A percentile compares a stretch with the other conserved stretches of the same genome.
These are phyloP conservation scores for Sterrhoptilus dennistouni DNA, from an alignment of 2,113 vertebrate species.

Conservation along the genomic window DNA sequence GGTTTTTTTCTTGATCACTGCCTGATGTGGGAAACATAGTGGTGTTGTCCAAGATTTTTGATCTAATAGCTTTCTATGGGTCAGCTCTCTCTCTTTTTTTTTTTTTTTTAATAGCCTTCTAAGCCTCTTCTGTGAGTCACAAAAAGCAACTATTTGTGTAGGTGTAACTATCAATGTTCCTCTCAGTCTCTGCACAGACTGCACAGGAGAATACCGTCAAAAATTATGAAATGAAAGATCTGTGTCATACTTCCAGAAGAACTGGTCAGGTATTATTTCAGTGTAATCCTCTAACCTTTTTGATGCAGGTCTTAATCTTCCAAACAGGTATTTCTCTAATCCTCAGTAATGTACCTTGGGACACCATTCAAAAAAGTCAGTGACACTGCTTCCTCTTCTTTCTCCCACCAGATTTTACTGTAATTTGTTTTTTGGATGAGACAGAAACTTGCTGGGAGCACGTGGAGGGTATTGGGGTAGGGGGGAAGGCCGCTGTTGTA, in stretches of 20 bases:
- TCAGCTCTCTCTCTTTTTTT: neutral
- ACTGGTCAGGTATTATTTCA: neutral
- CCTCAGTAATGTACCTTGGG: neutral
- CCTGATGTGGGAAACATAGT: neutral
- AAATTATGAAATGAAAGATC: neutral
- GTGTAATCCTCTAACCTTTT: neutral
- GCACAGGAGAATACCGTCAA: neutral
- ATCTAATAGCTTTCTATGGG: neutral
- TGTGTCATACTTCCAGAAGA: neutral
- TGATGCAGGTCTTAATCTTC: neutral
- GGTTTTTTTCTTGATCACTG: neutral
- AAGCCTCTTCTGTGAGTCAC: neutral
- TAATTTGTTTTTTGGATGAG: neutral
- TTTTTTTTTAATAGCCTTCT: neutral
- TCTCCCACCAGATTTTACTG: neutral
- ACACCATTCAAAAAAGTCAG: neutral
- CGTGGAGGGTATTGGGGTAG: fast-evolving
- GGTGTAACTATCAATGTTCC: neutral
- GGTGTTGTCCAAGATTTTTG: neutral
- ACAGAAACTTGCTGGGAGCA: neutral
- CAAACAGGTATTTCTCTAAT: neutral
- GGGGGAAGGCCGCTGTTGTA: neutral
- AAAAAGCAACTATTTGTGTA: neutral
- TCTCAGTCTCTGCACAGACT: neutral
- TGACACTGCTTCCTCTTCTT: neutral